Base-by-base conservation (phyloP, 1,140 invertebrate species). In the Plutomurus gul region DNA sequence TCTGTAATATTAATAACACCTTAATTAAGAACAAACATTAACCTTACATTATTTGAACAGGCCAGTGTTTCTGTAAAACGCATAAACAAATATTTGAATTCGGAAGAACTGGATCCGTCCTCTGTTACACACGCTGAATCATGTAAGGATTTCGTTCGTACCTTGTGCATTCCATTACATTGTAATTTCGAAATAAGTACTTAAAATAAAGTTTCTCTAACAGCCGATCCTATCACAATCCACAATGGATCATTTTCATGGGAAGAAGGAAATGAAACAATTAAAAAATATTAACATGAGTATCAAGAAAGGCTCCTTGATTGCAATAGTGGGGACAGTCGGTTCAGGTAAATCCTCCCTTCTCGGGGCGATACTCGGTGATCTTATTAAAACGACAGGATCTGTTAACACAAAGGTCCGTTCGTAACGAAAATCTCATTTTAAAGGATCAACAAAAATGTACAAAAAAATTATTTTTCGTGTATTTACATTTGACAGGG, bases 211-310 rank as follows among this genome's bases (percentile, higher is more conserved):
- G 16, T 40, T 13, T 4, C 33, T 27, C 10, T 22, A 16, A 20
- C 13, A 93, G 92, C 88, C 16, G 87, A 92, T 86, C 91, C 92
- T 16, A 83, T 90, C 25, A 60, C 82, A 10, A 83, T 90, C 16
- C 77, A 87, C 33, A 84, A 87, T 76, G 89, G 87, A 25, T 86
- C 85, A 6, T 90, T 90, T 82, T 84, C 86, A 4, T 90, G 89
- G 89, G 86, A 85, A n/a, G 81, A 81, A 47, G 84, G 85, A 30
- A 73, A 82, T 1, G 84, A 86, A n/a, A 85, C 86, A 4, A n/a
- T 83, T 90, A n/a, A 85, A 85, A 56, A 84, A 88, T 75, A 85
- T 87, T 13, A 85, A 84, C 65, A 30, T 88, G 8, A 75, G 74
- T 51, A 78, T 86, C 1, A 76, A 83, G 30, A 40, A 84, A 76